Percentiles rank a stretch among this genome's conserved stretches.
These are phyloP conservation scores for Leptobrachium ailaonicum DNA, from an alignment of 2,113 vertebrate species.

Conservation along the genomic window DNA sequence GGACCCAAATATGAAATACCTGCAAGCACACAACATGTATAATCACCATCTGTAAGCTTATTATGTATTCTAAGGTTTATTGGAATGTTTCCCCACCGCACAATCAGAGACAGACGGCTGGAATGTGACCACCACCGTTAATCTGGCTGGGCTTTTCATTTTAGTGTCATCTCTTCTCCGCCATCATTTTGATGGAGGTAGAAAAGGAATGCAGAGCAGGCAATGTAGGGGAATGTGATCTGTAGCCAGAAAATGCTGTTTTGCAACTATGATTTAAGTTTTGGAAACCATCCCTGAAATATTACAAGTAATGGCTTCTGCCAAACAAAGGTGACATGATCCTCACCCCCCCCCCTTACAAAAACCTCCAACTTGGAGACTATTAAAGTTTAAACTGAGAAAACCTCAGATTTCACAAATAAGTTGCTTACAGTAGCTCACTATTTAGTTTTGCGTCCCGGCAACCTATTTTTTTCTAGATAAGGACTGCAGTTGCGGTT, in stretches of 20 bases:
- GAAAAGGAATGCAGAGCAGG: neutral
- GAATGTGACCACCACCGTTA: constrained; percentile 24
- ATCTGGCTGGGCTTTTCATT: constrained; percentile 7
- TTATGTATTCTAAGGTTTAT: constrained; percentile 22
- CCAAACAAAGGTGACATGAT: neutral
- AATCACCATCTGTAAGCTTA: constrained; percentile 31
- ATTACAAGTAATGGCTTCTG: neutral
- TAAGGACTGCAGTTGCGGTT: too few relatives aligned
- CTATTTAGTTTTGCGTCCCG: constrained; percentile 26
- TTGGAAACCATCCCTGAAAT: constrained; percentile 5
- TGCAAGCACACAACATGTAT: constrained; percentile 10
- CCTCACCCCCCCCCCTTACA: too few relatives aligned
- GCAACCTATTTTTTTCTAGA: neutral
- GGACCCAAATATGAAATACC: constrained; percentile 16
- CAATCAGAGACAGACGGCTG: constrained; percentile 30
- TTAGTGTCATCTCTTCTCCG: constrained; percentile 14
- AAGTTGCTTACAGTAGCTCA: neutral
- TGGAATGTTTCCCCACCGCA: constrained; percentile 29
- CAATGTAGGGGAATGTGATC: neutral
- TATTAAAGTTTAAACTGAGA: neutral
- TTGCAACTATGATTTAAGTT: constrained; percentile 33
- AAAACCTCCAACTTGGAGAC: neutral
- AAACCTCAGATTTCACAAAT: neutral
- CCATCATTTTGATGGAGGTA: neutral
- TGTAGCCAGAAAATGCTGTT: constrained; percentile 4